Evolutionary conservation across 1,140 invertebrate species (phyloP).

Genomic region (Archegozetes longisetosus): DNA sequence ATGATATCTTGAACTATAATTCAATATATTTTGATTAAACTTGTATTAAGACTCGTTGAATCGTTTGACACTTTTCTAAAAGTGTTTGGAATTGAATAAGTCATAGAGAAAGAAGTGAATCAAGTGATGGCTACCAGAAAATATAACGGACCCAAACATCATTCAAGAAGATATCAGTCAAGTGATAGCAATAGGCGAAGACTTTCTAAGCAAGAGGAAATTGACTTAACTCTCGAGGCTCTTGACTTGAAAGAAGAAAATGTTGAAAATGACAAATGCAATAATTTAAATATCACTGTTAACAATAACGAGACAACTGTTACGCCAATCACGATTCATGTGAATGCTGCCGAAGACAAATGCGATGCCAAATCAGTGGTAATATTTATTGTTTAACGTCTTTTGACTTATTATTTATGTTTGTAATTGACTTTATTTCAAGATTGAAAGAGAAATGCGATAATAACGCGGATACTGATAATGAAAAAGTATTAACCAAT

Average conservation of each 20-base stretch:
- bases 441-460: not conserved
- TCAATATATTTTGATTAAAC: not conserved
- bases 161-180: not conserved
- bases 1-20: not conserved
- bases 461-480: not conserved
- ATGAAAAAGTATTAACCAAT: not conserved
- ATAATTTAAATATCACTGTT: not conserved
- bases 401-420: not conserved
- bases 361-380: not conserved
- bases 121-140: not conserved
- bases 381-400: no score
- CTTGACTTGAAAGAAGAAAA: not conserved
- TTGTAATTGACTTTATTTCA: not conserved
- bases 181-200: not conserved
- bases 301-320: not conserved
- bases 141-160: not conserved
- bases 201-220: not conserved
- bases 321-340: not conserved
- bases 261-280: not conserved
- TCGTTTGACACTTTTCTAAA: not conserved
- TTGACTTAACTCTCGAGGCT: not conserved
- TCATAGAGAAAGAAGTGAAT: not conserved
- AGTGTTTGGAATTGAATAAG: not conserved
- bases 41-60: not conserved
- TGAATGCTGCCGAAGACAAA: not conserved